Evolutionary conservation across 2,113 vertebrate genomes (phyloP), one percentile per base, ranked within the genome.

Genomic region (Erpornis zantholeuca): DNA sequence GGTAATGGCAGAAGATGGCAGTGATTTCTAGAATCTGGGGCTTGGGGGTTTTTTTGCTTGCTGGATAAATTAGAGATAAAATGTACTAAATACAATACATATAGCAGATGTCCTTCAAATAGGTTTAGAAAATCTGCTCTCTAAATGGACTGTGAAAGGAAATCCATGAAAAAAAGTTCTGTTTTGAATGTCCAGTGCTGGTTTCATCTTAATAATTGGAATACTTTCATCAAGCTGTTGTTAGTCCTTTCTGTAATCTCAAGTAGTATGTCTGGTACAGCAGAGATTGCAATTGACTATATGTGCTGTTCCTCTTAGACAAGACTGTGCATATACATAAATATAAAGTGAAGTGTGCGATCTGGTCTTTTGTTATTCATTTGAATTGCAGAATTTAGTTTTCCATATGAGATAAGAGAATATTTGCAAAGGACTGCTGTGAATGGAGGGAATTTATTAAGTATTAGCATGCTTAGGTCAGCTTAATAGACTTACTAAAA

Each of bases 381-480:
- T 92, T 72, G 14, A 92, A 33, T 84, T 85, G 36, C 45, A 35
- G 82, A 89, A 71, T 33, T 70, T 88, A 42, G 9, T 70, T 91
- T 88, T 77, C 77, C 15, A 3, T 44, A 27, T 33, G n/a, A 68
- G 33, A 85, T 79, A 73, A 85, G 82, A 33, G 61, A 65, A 15
- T 85, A 91, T 35, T 91, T 86, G 70, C 40, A 54, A 59, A 94
- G 29, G 17, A 31, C 50, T 85, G 61, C 66, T 50, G 50, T 87
- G 78, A 94, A 77, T 73, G 70, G 89, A 49, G 50, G 38, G 70
- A 82, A 64, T 90, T 86, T 83, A 82, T 82, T 75, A 84, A 82
- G 61, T 82, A 86, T 94, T 91, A 92, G 85, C 79, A 66, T 85
- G 75, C 70, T 95, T 87, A 94, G 64, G 56, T 86, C 50, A 59